Conservation (phyloP, 2,888 invertebrate species). For the Conomelus anceps region DNA sequence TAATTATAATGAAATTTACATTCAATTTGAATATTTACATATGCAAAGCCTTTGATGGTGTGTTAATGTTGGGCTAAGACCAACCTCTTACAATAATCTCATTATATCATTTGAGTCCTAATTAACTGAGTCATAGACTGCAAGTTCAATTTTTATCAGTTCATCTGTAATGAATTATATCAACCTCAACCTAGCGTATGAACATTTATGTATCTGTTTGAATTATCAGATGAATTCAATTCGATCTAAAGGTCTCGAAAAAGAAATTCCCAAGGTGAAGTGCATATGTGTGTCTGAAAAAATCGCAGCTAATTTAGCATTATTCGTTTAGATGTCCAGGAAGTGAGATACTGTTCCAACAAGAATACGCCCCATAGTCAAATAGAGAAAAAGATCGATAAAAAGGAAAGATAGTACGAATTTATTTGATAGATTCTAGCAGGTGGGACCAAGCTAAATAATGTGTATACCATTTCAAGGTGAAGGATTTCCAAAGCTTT, state of each 20-base stretch:
- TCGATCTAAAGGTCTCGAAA: neutral
- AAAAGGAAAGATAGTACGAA: neutral
- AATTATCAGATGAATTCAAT: neutral
- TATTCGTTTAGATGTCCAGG: neutral
- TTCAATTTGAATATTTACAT: neutral
- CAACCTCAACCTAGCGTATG: too few relatives aligned
- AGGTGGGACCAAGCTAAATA: neutral
- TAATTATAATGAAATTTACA: neutral
- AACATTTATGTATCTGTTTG: neutral
- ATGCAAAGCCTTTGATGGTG: neutral
- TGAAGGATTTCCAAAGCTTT: neutral
- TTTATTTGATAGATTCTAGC: neutral
- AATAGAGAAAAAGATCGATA: neutral
- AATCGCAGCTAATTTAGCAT: neutral
- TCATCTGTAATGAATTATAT: neutral
- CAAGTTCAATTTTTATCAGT: neutral
- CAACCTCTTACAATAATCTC: neutral
- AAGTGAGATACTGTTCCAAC: too few relatives aligned
- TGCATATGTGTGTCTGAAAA: neutral
- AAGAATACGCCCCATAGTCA: neutral
- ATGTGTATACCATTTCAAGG: neutral
- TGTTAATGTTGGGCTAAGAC: neutral
- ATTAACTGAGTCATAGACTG: neutral
- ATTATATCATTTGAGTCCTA: neutral
- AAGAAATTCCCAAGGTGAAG: neutral